A percentile compares a stretch with the other conserved stretches of the same genome.
Conservation (phyloP, 2,113 vertebrate genomes). For the Entosphenus tridentatus region DNA sequence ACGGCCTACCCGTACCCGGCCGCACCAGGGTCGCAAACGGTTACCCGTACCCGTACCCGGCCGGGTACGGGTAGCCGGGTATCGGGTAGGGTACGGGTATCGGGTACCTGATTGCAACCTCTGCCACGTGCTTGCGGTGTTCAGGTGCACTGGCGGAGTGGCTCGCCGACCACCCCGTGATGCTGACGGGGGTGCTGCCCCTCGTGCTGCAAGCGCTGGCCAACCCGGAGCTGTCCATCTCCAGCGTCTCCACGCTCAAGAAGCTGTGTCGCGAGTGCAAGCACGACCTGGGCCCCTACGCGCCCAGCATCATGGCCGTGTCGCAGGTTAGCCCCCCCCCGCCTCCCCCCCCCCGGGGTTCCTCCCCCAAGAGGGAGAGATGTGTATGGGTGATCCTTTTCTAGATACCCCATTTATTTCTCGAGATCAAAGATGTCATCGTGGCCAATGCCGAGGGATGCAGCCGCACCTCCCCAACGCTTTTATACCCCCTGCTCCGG, state of each 20-base stretch:
- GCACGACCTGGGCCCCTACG: conserved; percentile 75
- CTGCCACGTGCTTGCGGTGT: background rate
- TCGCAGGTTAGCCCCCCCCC: conserved; percentile 46
- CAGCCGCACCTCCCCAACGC: too few species aligned
- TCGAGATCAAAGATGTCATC: too few species aligned
- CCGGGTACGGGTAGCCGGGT: too few species aligned
- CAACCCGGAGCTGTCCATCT: conserved; percentile 88
- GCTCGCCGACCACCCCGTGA: conserved; percentile 91
- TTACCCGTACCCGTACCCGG: too few species aligned
- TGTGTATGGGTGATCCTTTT: too few species aligned
- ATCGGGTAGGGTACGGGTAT: conserved; percentile 1
- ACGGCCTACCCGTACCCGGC: too few species aligned
- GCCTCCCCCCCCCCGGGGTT: background rate
- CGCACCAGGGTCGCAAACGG: too few species aligned
- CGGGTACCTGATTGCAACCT: background rate
- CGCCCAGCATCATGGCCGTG: conserved; percentile 84
- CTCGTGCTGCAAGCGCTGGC: conserved; percentile 81
- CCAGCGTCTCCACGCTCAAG: conserved; percentile 88
- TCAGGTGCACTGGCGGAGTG: conserved; percentile 82
- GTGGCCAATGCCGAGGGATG: too few species aligned
- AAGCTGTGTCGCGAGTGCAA: conserved; percentile 98
- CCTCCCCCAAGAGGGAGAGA: background rate
- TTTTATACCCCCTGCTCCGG: too few species aligned
- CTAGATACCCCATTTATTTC: too few species aligned
- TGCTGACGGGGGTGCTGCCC: conserved; percentile 87